These are phyloP conservation scores for Leiothrix lutea DNA, from an alignment of 2,113 vertebrate genomes.

Conservation along the genomic window DNA sequence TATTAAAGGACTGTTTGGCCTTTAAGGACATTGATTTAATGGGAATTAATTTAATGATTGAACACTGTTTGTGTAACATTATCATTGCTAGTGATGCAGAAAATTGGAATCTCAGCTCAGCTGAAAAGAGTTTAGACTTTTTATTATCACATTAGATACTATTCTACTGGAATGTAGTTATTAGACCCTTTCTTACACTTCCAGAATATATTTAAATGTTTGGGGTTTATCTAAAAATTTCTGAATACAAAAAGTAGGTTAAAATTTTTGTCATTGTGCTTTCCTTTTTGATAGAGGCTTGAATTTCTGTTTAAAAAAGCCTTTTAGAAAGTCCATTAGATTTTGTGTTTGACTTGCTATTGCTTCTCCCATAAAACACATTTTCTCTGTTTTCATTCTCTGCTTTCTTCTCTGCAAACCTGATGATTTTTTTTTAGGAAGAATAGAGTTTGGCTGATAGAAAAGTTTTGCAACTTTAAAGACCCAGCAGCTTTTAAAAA, in stretches of 20 bases:
- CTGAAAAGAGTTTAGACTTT: slow-evolving; percentile 52
- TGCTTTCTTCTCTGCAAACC: neutral
- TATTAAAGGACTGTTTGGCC: slow-evolving; percentile 64
- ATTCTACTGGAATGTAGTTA: slow-evolving; percentile 16
- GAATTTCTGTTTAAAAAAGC: neutral
- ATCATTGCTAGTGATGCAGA: slow-evolving; percentile 66
- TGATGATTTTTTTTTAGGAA: neutral
- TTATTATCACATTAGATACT: slow-evolving; percentile 18
- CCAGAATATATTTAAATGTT: neutral
- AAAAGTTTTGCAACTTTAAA: neutral
- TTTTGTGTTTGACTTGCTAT: neutral
- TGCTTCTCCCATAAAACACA: neutral
- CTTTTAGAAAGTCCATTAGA: neutral
- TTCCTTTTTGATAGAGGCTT: neutral
- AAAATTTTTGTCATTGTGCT: neutral
- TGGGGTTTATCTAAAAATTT: neutral
- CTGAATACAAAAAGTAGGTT: neutral
- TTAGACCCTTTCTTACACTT: neutral
- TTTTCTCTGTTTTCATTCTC: neutral
- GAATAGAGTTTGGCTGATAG: neutral
- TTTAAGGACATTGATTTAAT: slow-evolving; percentile 73
- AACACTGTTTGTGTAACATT: slow-evolving; percentile 64
- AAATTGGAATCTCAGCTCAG: slow-evolving; percentile 69
- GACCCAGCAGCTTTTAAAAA: neutral
- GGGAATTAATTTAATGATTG: slow-evolving; percentile 71